Evolutionary conservation across 2,113 vertebrate species (phyloP), one percentile per base, ranked within the genome.

Genomic region (Corapipo altera): DNA sequence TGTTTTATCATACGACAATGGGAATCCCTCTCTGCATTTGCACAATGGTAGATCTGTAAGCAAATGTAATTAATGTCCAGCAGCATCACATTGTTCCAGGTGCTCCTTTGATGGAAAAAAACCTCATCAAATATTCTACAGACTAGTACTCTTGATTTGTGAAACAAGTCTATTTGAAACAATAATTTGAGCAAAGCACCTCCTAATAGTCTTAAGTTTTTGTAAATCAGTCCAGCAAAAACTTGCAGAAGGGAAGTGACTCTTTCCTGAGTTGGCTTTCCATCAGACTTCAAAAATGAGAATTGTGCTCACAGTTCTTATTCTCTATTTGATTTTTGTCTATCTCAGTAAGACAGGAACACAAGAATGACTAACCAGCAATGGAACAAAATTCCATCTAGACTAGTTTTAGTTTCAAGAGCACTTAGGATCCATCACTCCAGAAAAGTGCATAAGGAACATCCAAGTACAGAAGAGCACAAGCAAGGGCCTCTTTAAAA

Each of bases 371-470:
- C 5, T 30, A 48, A 80, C 21, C 27, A n/a, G 17, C 58, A 41
- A 33, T 3, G 28, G 32, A 73, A 57, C 5, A 67, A 77, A 81
- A 5, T 51, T 81, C 41, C 41, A 28, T n/a, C 18, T 17, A 14
- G 18, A 28, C 46, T 43, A 28, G 12, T 65, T 86, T 61, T n/a
- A 66, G 11, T 52, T 92, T 73, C 37, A 44, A 2, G 2, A 2
- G 4, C 16, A 22, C 5, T 66, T 49, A 8, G 24, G 28, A 52
- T 41, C 0, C 0, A 12, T 73, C 28, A 62, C 15, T 77, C 1
- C 1, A 43, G 23, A 5, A 23, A 49, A 52, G 8, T 35, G 24
- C 51, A 1, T 8, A 39, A 70, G 21, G 11, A 87, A 5, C 39
- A 39, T 8, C 14, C 43, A 81, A 46, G 32, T 12, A 54, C 21